phyloP scores from a whole-genome alignment of 2,113 vertebrate genomes.

The Notiomystis cincta region DNA sequence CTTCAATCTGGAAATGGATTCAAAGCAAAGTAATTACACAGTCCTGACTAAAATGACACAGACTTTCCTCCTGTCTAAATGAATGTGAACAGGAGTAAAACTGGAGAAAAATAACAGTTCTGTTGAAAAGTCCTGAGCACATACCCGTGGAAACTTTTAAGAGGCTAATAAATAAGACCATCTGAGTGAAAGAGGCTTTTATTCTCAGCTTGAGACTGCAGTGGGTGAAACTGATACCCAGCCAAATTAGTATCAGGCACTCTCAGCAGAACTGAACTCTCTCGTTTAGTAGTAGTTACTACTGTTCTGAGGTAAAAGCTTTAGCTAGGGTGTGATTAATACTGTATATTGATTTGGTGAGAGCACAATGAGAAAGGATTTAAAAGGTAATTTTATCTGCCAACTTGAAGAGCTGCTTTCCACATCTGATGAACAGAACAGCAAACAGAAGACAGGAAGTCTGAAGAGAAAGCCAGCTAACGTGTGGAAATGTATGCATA shows the following conservation, averaged over 20 bases:
- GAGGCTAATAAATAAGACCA: slow-evolving; percentile 32
- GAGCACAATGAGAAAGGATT: background rate
- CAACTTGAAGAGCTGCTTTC: background rate
- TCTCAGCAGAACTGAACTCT: background rate
- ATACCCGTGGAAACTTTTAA: slow-evolving; percentile 49
- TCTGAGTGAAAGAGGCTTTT: slow-evolving; percentile 49
- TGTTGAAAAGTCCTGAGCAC: slow-evolving; percentile 10
- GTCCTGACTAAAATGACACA: background rate
- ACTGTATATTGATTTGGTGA: background rate
- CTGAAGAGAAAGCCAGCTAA: background rate
- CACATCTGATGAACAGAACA: background rate
- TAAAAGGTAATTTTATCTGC: background rate
- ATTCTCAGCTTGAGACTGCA: slow-evolving; percentile 29
- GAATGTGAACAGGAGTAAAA: slow-evolving; percentile 14
- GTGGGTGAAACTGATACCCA: slow-evolving; percentile 1
- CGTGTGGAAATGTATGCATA: background rate
- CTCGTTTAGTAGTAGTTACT: background rate
- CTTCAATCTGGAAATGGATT: background rate
- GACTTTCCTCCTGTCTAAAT: slow-evolving; percentile 5
- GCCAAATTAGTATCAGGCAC: slow-evolving; percentile 28
- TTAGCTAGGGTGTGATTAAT: background rate
- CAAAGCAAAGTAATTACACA: background rate
- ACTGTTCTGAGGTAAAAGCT: background rate
- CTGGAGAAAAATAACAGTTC: slow-evolving; percentile 27
- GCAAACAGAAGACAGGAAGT: background rate